Evolutionary conservation across 2,888 invertebrate genomes (phyloP), one percentile per base, ranked within the genome.

Genomic region (Conus canariensis): DNA sequence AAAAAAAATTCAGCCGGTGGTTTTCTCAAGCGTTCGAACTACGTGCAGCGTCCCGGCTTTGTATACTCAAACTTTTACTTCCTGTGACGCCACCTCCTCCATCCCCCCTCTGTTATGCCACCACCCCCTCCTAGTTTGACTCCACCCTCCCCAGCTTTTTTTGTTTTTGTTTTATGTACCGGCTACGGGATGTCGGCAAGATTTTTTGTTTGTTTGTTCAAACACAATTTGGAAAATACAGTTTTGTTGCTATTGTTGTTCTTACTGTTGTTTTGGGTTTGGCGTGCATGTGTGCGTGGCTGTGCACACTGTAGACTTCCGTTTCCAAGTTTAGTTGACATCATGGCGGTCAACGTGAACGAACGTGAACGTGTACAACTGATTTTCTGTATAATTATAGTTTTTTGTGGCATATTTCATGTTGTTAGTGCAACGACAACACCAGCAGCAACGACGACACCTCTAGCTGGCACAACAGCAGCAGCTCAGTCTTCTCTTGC

Each of bases 311-410:
- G 45, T 83, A 19, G 12, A 25, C 80, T 25, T 85, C 82, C 80
- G 25, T 80, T 59, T 58, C 25, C 67, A 30, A 19, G 58, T 56
- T 30, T 77, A 67, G 83, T 92, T 92, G 88, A 91, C 92, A 92
- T 91, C 92, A 92, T 92, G 92, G 92, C 92, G 90, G 90, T 90
- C 77, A 89, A 90, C 74, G 85, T 58, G 85, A 85, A 88, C 88
- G 74, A 90, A 90, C 91, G 88, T 90, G 92, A 89, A 85, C n/a
- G 80, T 60, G 77, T 80, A 45, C n/a, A 60, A 74, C 56, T n/a
- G 60, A n/a, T 59, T 85, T 58, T 74, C 30, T 10, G 58, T 19
- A 22, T 30, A 14, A 85, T 89, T 59, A 19, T 85, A 30, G 58
- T 85, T 6, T 30, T 85, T 19, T 59, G 9, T n/a, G n/a, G 58